These are phyloP conservation scores for Pseudorhombus dupliciocellatus DNA, from an alignment of 2,113 vertebrate genomes.

Conservation along the genomic window DNA sequence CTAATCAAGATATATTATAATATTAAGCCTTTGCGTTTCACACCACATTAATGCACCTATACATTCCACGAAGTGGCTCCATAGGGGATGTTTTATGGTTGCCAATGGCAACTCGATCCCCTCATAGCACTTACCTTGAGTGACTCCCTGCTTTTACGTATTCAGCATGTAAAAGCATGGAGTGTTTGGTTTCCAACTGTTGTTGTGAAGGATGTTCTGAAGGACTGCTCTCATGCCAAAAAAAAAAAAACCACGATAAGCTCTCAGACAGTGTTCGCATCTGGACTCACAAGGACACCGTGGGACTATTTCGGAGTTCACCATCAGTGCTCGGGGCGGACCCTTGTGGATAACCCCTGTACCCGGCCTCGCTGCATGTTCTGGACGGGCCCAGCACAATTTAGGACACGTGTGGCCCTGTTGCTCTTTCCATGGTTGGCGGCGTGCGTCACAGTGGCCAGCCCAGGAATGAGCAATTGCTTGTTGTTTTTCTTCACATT, in stretches of 20 bases:
- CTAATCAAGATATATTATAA: no score
- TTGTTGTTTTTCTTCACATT: conserved; percentile 41
- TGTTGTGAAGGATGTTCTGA: conserved; percentile 20
- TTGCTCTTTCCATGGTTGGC: conserved; percentile 34
- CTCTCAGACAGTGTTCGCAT: conserved; percentile 30
- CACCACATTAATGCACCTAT: background rate
- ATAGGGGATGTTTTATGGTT: conserved; percentile 18
- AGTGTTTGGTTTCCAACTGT: conserved; percentile 5
- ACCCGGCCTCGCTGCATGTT: conserved; percentile 22
- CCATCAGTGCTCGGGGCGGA: conserved; percentile 13
- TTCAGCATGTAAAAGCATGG: background rate
- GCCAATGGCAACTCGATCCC: conserved; percentile 36
- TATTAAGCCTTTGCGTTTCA: background rate
- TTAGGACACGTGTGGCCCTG: conserved; percentile 21
- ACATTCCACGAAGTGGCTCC: conserved; percentile 13
- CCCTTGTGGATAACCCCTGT: conserved; percentile 34
- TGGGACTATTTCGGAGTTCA: conserved; percentile 39
- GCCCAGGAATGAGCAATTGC: conserved; percentile 29
- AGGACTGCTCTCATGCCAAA: conserved; percentile 37
- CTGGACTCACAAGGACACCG: conserved; percentile 54
- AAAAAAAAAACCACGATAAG: conserved; percentile 33
- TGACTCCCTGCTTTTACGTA: background rate
- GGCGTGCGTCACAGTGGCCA: conserved; percentile 38
- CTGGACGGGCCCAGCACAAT: conserved; percentile 10
- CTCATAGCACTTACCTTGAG: conserved; percentile 14